Base-by-base conservation (phyloP, 1,140 invertebrate species). In the Leptinotarsa lineolata region DNA sequence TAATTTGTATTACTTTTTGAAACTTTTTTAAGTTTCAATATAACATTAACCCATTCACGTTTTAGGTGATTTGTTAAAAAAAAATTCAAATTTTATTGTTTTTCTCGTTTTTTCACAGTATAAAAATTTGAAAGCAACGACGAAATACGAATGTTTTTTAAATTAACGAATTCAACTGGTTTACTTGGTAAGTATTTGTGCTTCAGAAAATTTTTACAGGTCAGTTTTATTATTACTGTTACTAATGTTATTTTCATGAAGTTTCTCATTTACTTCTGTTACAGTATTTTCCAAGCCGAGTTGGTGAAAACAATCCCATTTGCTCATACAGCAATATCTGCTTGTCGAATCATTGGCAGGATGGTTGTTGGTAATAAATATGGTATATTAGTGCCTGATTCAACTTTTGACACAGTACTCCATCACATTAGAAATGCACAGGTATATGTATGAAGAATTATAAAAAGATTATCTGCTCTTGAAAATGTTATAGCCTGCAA, bases 401-500 rank as follows among this genome's bases (percentile, higher is more conserved):
- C 93, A 18, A 97, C 97, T 5, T 97, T 95, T 72, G 97, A 99
- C 86, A 95, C 94, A 80, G 98, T 99, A 88, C 86, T 99, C 64
- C 97, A 99, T 84, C 97, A 99, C 82, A 90, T 99, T 73, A 87
- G 97, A 76, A 99, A 99, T 86, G 95, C 95, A 65, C 85, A 94
- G 86, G 90, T 99, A 46, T 95, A 97, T 79, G n/a, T n/a, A n/a
- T n/a, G n/a, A n/a, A 89, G 98, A 75, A 93, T 99, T 0, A 97
- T 99, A 85, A 98, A 99, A 85, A 89, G 96, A 75, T 86, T 99
- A 1, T 99, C 97, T 45, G 98, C 98, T 13, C 87, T 99, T 65
- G 98, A 98, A 21, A 99, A 99, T 88, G 97, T 99, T 0, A 93
- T 99, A 79, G 91, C 95, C 5, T 99, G 97, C 83, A 99, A 99